Base-by-base conservation (phyloP, 2,113 vertebrate genomes). In the Puffinus mauretanicus region DNA sequence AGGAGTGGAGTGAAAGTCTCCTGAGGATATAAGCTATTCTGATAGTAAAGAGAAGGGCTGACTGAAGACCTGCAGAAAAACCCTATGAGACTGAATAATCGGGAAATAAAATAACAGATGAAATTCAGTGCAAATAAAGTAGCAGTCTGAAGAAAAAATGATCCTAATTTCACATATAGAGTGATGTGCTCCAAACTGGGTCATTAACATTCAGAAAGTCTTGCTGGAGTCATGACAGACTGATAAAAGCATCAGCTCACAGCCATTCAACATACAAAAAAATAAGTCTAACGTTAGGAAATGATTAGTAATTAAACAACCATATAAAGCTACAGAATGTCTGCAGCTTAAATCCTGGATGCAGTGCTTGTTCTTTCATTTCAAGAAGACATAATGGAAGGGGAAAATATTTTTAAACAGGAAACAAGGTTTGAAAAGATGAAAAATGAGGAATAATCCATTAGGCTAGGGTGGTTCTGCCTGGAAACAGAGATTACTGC, bases 401-500 rank as follows among this genome's bases (percentile, higher is more conserved):
- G 6, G 11, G n/a, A 51, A 95, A 82, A 64, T 46, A 55, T 42
- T 76, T 86, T 67, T 85, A 4, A 19, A 91, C 84, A 73, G 47
- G 38, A 79, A 91, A 65, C 34, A 67, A 78, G 13, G 25, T 87
- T 89, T 85, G 70, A 85, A 91, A 88, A 77, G 27, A 76, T 38
- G 6, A 95, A 91, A 54, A 88, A 57, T 18, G 36, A 91, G 54
- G 21, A 93, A 76, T 38, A 76, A 82, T 86, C 54, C 36, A 69
- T 70, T 20, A 65, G 62, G 54, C 44, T 72, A 36, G 11, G 8
- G 26, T 46, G 89, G 6, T 89, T 91, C 82, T 95, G 87, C 87
- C 87, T 94, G 92, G 87, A 93, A 97, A 95, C 89, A 94, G 49
- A 87, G 42, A 80, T 26, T 82, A 64, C 66, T 80, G 75, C 90